Evolutionary conservation across 2,888 invertebrate genomes (phyloP), one percentile per base, ranked within the genome.

Genomic region (Busseola fusca): DNA sequence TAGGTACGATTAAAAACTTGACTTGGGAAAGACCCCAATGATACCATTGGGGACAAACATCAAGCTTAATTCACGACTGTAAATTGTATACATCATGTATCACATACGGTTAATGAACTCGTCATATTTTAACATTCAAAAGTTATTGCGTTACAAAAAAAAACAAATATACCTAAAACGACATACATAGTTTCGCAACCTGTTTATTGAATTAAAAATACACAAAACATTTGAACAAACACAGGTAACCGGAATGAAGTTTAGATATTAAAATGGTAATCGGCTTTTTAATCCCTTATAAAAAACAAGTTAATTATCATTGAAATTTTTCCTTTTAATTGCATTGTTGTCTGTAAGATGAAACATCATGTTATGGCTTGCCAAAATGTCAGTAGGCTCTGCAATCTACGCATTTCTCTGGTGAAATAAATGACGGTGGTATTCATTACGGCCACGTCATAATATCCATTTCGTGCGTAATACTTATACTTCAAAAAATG

Each of bases 391-490:
- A 56, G 14, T 57, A 52, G 9, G 10, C 40, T 42, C 27, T n/a
- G n/a, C n/a, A n/a, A n/a, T n/a, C n/a, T n/a, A n/a, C n/a, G n/a
- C 9, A 40, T 45, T 52, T 25, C 30, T 25, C 27, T 63, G 21
- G 25, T 45, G 14, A 63, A 69, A 63, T 56, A 58, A 62, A 75
- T 62, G 54, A 69, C 42, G 40, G 18, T 50, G 16, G 6, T 30
- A 7, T 56, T 60, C 60, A 75, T 75, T 75, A 59, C 34, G 34
- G 14, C 6, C 25, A 42, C 60, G 75, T 75, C 74, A 68, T 48
- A 27, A 68, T 48, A 27, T 48, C 50, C 50, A 54, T 50, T 50
- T 18, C 18, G 52, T 54, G 68, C 45, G 45, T 52, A 1, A 50
- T 25, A 59, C 3, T 4, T 48, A 48, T 52, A n/a, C n/a, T n/a